A percentile compares a stretch with the other conserved stretches of the same genome.
Evolutionary conservation across 2,797 vertebrate genomes (phyloP).

Genomic region (Alouatta caraya): DNA sequence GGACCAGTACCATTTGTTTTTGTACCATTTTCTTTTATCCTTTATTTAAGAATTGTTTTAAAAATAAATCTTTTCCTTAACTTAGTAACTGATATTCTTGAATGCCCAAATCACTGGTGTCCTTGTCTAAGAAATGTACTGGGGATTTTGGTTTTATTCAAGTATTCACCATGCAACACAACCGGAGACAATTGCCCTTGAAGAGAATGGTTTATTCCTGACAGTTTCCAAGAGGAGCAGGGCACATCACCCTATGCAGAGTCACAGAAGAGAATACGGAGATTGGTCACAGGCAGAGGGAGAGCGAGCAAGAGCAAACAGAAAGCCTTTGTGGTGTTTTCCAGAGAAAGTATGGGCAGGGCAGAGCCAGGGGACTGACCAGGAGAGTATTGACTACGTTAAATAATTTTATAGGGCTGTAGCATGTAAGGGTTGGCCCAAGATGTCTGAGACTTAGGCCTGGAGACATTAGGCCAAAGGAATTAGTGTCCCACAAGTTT

Average conservation of each 20-base stretch:
- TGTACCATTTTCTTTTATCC: not conserved
- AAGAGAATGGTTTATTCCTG: not conserved
- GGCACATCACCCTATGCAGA: not conserved
- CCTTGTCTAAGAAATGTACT: not conserved
- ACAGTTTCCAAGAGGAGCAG: too few species aligned
- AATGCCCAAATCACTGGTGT: not conserved
- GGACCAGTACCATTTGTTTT: not conserved
- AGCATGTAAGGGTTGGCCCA: not conserved
- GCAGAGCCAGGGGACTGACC: not conserved
- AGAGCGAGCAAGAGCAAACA: not conserved
- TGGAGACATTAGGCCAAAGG: accelerated
- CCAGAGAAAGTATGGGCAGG: not conserved
- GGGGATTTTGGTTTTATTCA: not conserved
- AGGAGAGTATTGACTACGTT: not conserved
- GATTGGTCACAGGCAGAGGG: not conserved
- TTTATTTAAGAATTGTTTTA: not conserved
- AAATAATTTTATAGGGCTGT: not conserved
- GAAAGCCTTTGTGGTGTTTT: not conserved
- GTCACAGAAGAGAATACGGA: not conserved
- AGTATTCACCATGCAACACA: not conserved
- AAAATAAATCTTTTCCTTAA: not conserved
- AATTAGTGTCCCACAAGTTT: not conserved
- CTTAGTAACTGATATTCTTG: not conserved
- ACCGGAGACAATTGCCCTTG: not conserved
- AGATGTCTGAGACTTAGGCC: not conserved